Conservation (phyloP, 2,113 vertebrate species). For the Vidua chalybeata region DNA sequence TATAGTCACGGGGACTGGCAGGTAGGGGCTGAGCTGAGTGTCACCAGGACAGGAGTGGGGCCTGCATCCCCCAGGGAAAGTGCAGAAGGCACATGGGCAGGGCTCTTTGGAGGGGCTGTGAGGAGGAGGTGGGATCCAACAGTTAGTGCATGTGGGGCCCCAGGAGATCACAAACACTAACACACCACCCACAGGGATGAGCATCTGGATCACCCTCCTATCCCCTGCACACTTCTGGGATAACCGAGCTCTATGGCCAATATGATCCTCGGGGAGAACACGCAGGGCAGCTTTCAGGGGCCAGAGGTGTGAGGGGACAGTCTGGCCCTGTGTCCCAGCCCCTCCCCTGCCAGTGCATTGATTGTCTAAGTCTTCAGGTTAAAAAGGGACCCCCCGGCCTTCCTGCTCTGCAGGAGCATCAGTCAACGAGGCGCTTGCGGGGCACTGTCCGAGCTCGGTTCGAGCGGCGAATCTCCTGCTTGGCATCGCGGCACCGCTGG, state of each 20-base stretch:
- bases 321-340: neutral
- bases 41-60: neutral
- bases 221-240: neutral
- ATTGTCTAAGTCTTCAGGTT: slow-evolving; percentile 58
- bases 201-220: neutral
- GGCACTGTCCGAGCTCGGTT: slow-evolving; percentile 91
- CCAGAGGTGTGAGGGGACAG: neutral
- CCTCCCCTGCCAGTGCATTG: slow-evolving; percentile 35
- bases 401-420: slow-evolving; percentile 15
- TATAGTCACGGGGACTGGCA: neutral
- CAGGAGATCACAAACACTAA: neutral
- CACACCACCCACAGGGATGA: neutral
- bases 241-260: neutral
- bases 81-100: slow-evolving; percentile 68
- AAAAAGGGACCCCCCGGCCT: neutral
- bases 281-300: neutral
- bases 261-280: neutral
- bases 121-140: neutral
- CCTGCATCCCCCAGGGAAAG: neutral
- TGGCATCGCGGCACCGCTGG: slow-evolving; percentile 91
- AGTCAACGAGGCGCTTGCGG: slow-evolving; percentile 93
- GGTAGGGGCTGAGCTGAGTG: neutral
- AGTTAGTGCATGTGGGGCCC: neutral
- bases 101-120: slow-evolving; percentile 49
- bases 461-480: slow-evolving; percentile 91